phyloP scores from a whole-genome alignment of 2,797 vertebrate genomes.

The Megalops cyprinoides region DNA sequence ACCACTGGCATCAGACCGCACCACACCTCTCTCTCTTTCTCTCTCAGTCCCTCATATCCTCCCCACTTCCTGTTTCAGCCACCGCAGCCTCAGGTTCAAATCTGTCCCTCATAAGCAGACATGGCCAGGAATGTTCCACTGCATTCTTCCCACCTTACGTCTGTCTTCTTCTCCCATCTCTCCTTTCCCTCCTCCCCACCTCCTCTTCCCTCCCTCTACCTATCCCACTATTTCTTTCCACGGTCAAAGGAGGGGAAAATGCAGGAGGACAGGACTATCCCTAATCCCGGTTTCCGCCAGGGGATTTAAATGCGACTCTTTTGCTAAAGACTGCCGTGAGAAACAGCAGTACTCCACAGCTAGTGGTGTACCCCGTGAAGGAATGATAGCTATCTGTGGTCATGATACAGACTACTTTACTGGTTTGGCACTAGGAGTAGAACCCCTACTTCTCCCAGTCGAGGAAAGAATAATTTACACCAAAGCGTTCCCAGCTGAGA shows the following conservation, averaged over 20 bases:
- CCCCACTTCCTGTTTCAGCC: background rate
- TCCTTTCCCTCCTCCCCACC: background rate
- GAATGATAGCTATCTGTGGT: too few relatives aligned
- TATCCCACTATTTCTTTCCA: background rate
- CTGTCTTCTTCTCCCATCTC: background rate
- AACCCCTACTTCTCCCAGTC: background rate
- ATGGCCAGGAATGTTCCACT: background rate
- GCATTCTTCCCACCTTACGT: background rate
- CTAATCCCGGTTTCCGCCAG: background rate
- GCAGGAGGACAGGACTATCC: background rate
- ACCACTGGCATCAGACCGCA: background rate
- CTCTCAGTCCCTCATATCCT: background rate
- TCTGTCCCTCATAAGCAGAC: background rate
- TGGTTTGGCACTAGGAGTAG: background rate
- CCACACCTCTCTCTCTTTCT: background rate
- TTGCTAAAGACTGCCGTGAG: background rate
- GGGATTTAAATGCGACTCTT: background rate
- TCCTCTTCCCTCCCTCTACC: slow-evolving; percentile 10
- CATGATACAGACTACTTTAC: too few relatives aligned
- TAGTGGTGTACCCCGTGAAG: too few relatives aligned
- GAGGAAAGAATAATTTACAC: background rate
- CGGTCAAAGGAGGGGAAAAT: background rate
- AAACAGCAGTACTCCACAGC: background rate
- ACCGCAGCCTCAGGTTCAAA: background rate
- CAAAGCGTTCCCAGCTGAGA: background rate